phyloP scores from a whole-genome alignment of 2,113 vertebrate genomes.

The Actenoides hombroni region DNA sequence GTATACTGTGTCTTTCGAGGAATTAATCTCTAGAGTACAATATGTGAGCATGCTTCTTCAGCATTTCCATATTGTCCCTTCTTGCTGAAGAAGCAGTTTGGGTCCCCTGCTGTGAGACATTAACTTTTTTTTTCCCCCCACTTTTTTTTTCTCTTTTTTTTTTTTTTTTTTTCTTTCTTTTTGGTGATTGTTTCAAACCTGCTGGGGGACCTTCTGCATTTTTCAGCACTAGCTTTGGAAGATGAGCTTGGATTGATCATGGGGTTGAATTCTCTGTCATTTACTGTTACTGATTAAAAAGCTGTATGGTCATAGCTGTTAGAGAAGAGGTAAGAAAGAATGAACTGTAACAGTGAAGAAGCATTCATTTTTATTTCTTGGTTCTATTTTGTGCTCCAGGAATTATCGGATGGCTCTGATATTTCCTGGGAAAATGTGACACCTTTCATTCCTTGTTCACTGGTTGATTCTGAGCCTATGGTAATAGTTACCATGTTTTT shows the following conservation, averaged over 20 bases:
- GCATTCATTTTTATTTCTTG: not conserved
- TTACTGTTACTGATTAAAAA: not conserved
- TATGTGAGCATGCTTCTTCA: not conserved
- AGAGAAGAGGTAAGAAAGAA: not conserved
- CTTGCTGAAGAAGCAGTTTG: not conserved
- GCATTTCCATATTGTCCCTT: not conserved
- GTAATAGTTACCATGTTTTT: not conserved
- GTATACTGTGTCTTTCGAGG: not conserved
- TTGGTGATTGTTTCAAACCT: not conserved
- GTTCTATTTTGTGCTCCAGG: not conserved
- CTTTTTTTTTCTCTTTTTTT: not conserved
- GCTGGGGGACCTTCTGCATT: not conserved
- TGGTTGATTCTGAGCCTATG: not conserved
- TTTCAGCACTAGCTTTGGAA: not conserved
- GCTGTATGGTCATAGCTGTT: not conserved
- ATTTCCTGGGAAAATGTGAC: not conserved
- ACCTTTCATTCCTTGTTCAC: not conserved
- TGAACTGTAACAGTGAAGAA: not conserved
- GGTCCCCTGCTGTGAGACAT: fast-evolving
- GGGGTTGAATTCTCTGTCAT: not conserved
- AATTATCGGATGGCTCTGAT: not conserved
- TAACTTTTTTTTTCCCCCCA: no score
- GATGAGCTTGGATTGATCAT: not conserved
- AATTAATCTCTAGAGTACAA: not conserved
- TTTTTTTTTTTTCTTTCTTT: not conserved